Base-by-base conservation (phyloP, 2,113 vertebrate species). In the Stegastes partitus region DNA sequence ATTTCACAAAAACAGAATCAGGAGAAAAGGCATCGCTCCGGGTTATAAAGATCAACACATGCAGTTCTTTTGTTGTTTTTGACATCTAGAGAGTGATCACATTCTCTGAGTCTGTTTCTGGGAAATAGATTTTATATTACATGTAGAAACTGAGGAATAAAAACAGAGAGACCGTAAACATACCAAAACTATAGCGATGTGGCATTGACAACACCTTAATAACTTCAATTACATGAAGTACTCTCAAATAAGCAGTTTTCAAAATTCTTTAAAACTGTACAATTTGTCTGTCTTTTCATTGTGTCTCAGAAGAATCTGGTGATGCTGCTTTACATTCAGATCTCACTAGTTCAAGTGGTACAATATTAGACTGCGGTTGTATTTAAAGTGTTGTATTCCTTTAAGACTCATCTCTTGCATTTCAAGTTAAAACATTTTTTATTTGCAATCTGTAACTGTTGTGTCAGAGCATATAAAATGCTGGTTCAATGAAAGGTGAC, bases 401-500 rank as follows among this genome's bases (percentile, higher is more conserved):
- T 50, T 50, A 31, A 2, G 12, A 70, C 47, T 22, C 14, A 61
- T 16, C 42, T 56, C 4, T 31, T 51, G 31, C 15, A 65, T 77
- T 74, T 39, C 11, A 53, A 50, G 5, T n/a, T 53, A 67, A 68
- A 63, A 69, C 51, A 64, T 63, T 37, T 21, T 51, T 50, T 28
- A 79, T 81, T 75, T 86, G 55, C 31, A 63, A 63, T 68, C 67
- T 62, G 5, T 83, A 80, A 74, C 50, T 77, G 68, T 64, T 79
- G 56, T 83, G 72, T 77, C 53, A 81, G 21, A 82, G 85, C 64
- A 68, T 68, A 63, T 86, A 86, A 88, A 89, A 74, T 62, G 66
- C 78, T 62, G 79, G 79, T 85, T 81, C 79, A 83, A 54, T 81
- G 63, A 80, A 76, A 78, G 73, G 84, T 88, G 82, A 82, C 82